Conservation (phyloP, 2,888 invertebrate species). For the Tineola bisselliella region DNA sequence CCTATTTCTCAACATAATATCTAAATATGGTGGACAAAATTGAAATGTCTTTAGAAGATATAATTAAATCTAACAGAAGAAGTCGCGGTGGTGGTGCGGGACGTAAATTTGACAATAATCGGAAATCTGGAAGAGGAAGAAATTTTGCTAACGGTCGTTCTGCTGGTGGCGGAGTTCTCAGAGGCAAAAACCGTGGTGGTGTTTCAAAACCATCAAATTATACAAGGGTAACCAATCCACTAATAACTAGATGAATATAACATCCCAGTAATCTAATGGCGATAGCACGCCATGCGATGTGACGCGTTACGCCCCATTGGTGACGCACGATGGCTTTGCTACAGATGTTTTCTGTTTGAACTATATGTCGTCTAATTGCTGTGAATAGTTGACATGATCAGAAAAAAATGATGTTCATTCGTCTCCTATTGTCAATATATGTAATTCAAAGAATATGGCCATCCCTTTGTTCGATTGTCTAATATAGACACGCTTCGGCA, state of each 20-base stretch:
- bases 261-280: slow-evolving; percentile 50
- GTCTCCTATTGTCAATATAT: background rate
- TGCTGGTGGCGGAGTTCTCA: slow-evolving; percentile 69
- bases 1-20: background rate
- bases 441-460: background rate
- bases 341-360: slow-evolving; percentile 18
- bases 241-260: slow-evolving; percentile 40
- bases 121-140: slow-evolving; percentile 51
- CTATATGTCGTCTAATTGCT: slow-evolving; percentile 18
- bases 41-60: slow-evolving; percentile 97
- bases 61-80: slow-evolving; percentile 87
- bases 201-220: slow-evolving; percentile 72
- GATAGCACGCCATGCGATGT: slow-evolving; percentile 34
- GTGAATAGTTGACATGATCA: slow-evolving; percentile 18
- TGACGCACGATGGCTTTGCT: slow-evolving; percentile 14
- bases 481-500: background rate
- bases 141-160: slow-evolving; percentile 45
- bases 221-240: slow-evolving; percentile 72
- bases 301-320: slow-evolving; percentile 17
- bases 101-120: slow-evolving; percentile 51
- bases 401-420: background rate
- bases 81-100: slow-evolving; percentile 68
- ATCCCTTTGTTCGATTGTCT: background rate
- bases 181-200: slow-evolving; percentile 78
- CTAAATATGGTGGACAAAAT: slow-evolving; percentile 88